A percentile compares a stretch with the other conserved stretches of the same genome.
These are phyloP conservation scores for Strix uralensis DNA, from an alignment of 2,113 vertebrate genomes.

Conservation along the genomic window DNA sequence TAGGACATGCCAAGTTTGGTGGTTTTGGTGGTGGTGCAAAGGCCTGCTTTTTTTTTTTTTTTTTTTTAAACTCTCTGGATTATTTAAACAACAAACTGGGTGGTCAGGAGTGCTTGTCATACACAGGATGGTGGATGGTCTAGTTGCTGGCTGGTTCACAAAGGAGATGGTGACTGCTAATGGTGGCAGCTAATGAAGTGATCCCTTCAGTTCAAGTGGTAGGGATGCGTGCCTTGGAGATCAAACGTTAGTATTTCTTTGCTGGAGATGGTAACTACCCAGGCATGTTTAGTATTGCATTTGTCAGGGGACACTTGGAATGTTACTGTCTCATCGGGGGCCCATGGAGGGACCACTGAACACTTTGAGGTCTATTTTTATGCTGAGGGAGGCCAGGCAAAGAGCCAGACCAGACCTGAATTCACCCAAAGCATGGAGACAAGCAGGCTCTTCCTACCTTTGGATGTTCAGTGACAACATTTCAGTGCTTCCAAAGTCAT, in stretches of 20 bases:
- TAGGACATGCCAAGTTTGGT: background rate
- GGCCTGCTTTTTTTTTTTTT: background rate
- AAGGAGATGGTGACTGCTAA: background rate
- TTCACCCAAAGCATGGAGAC: background rate
- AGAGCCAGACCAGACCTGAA: background rate
- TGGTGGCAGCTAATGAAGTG: background rate
- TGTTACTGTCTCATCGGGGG: background rate
- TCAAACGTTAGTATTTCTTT: background rate
- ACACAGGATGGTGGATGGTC: background rate
- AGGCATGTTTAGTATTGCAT: background rate
- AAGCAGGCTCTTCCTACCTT: background rate
- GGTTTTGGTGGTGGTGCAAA: background rate
- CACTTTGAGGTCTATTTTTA: background rate
- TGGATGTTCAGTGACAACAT: background rate
- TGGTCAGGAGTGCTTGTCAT: slow-evolving; percentile 1
- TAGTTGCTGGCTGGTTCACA: slow-evolving; percentile 5
- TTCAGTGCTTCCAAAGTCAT: background rate
- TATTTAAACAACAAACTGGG: slow-evolving; percentile 45
- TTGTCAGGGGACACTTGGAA: background rate
- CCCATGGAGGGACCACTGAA: background rate
- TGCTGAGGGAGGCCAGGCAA: background rate
- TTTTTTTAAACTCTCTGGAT: background rate
- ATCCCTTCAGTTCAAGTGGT: background rate
- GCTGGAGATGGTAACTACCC: background rate
- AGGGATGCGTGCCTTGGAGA: background rate